Conservation (phyloP, 2,113 vertebrate genomes). For the Tetrao urogallus region DNA sequence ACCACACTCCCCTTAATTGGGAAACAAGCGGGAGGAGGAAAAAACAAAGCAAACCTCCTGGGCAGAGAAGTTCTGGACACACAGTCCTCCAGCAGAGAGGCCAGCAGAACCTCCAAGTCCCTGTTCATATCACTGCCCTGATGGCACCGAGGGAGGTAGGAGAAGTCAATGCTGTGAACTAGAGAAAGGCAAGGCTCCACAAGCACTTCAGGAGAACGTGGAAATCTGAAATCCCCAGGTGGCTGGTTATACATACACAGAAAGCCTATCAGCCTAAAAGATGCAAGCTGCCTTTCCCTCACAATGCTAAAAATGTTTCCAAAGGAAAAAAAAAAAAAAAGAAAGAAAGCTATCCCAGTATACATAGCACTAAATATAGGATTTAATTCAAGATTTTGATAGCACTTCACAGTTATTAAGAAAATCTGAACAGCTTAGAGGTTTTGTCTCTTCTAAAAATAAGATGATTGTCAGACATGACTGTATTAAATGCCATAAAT, state of each 20-base stretch:
- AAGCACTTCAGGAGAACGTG: not conserved
- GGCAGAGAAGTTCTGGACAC: not conserved
- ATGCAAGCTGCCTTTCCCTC: constrained; percentile 13
- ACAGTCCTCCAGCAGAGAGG: not conserved
- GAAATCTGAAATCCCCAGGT: not conserved
- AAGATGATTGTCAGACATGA: constrained; percentile 47
- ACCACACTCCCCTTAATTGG: not conserved
- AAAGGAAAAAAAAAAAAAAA: not conserved
- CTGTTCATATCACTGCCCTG: not conserved
- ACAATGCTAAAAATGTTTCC: not conserved
- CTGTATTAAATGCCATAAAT: constrained; percentile 36
- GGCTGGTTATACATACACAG: not conserved
- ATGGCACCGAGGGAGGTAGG: not conserved
- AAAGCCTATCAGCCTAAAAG: constrained; percentile 6
- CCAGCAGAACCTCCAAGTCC: not conserved
- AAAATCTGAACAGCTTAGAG: constrained; percentile 34
- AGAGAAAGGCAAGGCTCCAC: not conserved
- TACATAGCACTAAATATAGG: not conserved
- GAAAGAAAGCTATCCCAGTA: not conserved
- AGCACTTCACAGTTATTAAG: constrained; percentile 12
- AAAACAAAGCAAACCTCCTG: not conserved
- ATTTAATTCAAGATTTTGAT: constrained; percentile 46
- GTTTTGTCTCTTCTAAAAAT: constrained; percentile 46
- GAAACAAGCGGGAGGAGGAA: not conserved
- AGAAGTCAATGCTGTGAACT: not conserved